phyloP scores from a whole-genome alignment of 2,113 vertebrate genomes.

The Quiscalus mexicanus region DNA sequence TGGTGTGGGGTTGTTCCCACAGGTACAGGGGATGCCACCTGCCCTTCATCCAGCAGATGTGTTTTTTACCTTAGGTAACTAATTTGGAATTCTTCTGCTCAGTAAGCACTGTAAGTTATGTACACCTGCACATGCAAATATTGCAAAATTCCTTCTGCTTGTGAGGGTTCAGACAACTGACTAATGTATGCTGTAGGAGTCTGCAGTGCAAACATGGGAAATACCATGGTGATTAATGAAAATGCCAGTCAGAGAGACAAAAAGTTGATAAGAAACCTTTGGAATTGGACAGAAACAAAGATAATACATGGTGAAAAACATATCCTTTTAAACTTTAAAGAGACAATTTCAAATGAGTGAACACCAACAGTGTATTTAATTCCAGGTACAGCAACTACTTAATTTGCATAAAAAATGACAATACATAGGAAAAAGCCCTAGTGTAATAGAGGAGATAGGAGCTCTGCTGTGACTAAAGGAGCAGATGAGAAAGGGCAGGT shows the following conservation, averaged over 20 bases:
- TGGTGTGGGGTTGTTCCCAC: neutral
- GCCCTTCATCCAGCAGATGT: neutral
- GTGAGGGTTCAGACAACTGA: neutral
- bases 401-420: conserved; percentile 31
- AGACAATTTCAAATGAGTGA: neutral
- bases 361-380: neutral
- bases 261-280: neutral
- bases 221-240: neutral
- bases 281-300: neutral
- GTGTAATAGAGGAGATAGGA: neutral
- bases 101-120: neutral
- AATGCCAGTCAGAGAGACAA: neutral
- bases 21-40: neutral
- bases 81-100: neutral
- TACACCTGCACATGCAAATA: neutral
- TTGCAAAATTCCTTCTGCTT: neutral
- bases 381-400: neutral
- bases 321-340: neutral
- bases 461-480: neutral
- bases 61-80: neutral
- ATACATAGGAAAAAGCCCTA: neutral
- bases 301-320: neutral
- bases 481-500: neutral
- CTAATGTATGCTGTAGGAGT: neutral
- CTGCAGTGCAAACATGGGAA: neutral